Base-by-base conservation (phyloP, 2,797 vertebrate genomes). In the Ptychadena robeensis region DNA sequence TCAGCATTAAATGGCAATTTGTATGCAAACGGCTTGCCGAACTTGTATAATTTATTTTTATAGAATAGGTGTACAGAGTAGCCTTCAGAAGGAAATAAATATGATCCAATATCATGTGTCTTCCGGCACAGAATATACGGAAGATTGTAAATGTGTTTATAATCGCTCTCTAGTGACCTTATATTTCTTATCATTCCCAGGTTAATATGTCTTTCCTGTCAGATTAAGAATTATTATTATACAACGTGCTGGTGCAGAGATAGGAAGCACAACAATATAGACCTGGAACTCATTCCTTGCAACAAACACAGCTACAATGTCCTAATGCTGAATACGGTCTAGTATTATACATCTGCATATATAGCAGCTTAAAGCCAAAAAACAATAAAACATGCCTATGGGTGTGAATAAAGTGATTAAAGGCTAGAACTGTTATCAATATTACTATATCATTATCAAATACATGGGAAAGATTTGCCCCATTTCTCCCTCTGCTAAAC, bases 1-100 rank as follows among this genome's bases (percentile, higher is more conserved):
- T 79, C 82, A 83, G 59, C 82, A 72, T 79, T 83, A 83, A 83
- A 73, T 22, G 31, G 69, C 69, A 67, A 79, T 79, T 73, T 83
- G 69, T 79, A 73, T 83, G 75, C 68, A 83, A 57, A 83, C 25
- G 9, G n/a, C 18, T 67, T 57, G 27, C 31, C 28, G 14, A 38
- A 59, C 66, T 25, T 67, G 75, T 22, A 65, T 67, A 66, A 79
- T 78, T 72, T 70, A 78, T 66, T 53, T 65, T 66, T 53, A 48
- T 28, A 31, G 30, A 31, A 61, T 25, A 59, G 61, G 67, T 65
- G 63, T 59, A n/a, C 30, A 64, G 12, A 32, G n/a, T 4, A 57
- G 73, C 63, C 80, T 74, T 11, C 27, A 68, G 48, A 59, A 31
- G 68, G 9, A 7, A 53, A 11, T 27, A 81, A 14, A 73, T 34